Percentiles rank a stretch among this genome's conserved stretches.
These are phyloP conservation scores for Sipha flava DNA, from an alignment of 1,140 invertebrate species.

Conservation along the genomic window DNA sequence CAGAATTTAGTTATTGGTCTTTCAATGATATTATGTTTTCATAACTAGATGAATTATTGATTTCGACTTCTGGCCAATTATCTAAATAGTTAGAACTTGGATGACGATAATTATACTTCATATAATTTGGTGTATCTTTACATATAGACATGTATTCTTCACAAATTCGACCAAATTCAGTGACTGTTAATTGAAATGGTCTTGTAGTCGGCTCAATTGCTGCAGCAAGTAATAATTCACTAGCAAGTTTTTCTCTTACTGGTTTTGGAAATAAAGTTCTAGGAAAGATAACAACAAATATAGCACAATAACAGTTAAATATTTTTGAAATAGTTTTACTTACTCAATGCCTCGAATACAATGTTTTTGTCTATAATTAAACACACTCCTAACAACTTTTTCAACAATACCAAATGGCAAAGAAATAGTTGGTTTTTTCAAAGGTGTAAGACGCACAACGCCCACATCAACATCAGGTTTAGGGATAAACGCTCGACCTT, in stretches of 20 bases:
- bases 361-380: slow-evolving; percentile 80
- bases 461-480: slow-evolving; percentile 93
- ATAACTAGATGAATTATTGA: not conserved
- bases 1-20: not conserved
- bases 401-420: slow-evolving; percentile 80
- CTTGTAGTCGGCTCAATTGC: slow-evolving; percentile 60
- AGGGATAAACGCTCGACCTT: slow-evolving; percentile 78
- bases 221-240: slow-evolving; percentile 61
- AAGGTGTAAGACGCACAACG: slow-evolving; percentile 78
- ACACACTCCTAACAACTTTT: slow-evolving; percentile 79
- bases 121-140: slow-evolving; percentile 59
- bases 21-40: not conserved
- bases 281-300: slow-evolving; percentile 34
- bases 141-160: slow-evolving; percentile 66
- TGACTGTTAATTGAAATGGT: slow-evolving; percentile 63
- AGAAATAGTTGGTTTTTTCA: slow-evolving; percentile 63
- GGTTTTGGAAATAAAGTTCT: slow-evolving; percentile 69
- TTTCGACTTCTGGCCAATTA: slow-evolving; percentile 1
- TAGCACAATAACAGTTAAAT: not conserved
- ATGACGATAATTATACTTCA: slow-evolving; percentile 57
- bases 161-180: slow-evolving; percentile 69
- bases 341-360: slow-evolving; percentile 58
- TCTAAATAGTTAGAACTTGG: not conserved
- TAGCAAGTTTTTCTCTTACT: slow-evolving; percentile 54
- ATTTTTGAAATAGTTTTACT: not conserved